Evolutionary conservation across 2,797 vertebrate genomes (phyloP), one percentile per base, ranked within the genome.

Genomic region (Poeciliopsis presidionis): DNA sequence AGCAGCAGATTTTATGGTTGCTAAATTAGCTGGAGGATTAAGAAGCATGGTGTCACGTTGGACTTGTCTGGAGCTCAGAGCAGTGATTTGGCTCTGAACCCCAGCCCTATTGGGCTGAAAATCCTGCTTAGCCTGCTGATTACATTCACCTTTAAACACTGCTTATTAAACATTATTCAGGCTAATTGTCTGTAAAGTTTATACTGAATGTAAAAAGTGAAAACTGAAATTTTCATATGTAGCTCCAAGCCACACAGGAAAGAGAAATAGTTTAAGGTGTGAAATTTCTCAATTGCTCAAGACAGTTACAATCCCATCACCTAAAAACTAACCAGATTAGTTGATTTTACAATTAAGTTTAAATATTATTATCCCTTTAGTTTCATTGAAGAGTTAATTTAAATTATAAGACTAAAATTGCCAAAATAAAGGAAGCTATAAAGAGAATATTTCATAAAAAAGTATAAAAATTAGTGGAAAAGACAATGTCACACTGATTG

Each of bases 11-110:
- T 41, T 81, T n/a, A 20, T 85, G 61, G 75, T 76, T 72, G 78
- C 78, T 72, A 47, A 53, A 20, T 75, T 33, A 79, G 39, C 41
- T 70, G 84, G 77, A 75, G 89, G 90, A 93, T 94, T 92, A 93
- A 46, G 75, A 45, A 33, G 73, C 72, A 45, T 30, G 46, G 82
- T 8, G 67, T 91, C 89, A 93, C 76, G 57, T 84, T 85, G 81
- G 76, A 75, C 74, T 57, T 14, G 53, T 81, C 71, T 72, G 22
- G 28, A 72, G 87, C 53, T 84, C 69, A 83, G 72, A 85, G 74
- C 83, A 72, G 74, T 74, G 77, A 82, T 86, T 75, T 87, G 85
- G 73, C 79, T n/a, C 83, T 43, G 18, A 71, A 36, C 79, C 79
- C 9, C n/a, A 1, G 13, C 71, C 72, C 79, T 76, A 18, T 73